Percentiles rank a stretch among this genome's conserved stretches.
These are phyloP conservation scores for Crypturellus tataupa DNA, from an alignment of 2,797 vertebrate genomes.

Conservation along the genomic window DNA sequence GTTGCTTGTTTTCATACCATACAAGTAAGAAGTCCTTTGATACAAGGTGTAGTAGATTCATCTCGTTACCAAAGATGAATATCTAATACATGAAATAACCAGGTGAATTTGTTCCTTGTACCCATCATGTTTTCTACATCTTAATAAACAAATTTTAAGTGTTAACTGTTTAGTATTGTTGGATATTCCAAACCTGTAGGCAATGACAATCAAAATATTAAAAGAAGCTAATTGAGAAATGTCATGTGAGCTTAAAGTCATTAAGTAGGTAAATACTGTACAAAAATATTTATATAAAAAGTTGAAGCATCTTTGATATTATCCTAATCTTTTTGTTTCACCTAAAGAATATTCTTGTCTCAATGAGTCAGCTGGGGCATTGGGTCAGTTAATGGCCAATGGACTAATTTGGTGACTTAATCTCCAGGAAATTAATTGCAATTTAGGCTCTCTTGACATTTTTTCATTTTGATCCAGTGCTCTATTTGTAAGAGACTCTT, in stretches of 20 bases:
- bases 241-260: neutral
- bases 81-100: neutral
- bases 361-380: neutral
- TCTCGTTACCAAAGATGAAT: neutral
- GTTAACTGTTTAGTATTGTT: neutral
- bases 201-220: neutral
- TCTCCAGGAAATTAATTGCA: neutral
- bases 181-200: neutral
- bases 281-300: neutral
- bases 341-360: neutral
- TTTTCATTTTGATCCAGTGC: neutral
- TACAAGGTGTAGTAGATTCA: neutral
- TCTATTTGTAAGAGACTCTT: neutral
- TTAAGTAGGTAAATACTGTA: neutral
- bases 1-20: neutral
- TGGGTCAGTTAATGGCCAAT: neutral
- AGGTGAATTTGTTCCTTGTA: neutral
- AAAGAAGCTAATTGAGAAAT: neutral
- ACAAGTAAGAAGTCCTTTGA: rapidly evolving
- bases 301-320: neutral
- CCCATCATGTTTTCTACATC: neutral
- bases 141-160: neutral
- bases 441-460: neutral
- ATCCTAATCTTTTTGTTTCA: neutral
- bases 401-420: neutral